A percentile compares a stretch with the other conserved stretches of the same genome.
phyloP scores from a whole-genome alignment of 2,888 invertebrate genomes.

The Callosobruchus maculatus region DNA sequence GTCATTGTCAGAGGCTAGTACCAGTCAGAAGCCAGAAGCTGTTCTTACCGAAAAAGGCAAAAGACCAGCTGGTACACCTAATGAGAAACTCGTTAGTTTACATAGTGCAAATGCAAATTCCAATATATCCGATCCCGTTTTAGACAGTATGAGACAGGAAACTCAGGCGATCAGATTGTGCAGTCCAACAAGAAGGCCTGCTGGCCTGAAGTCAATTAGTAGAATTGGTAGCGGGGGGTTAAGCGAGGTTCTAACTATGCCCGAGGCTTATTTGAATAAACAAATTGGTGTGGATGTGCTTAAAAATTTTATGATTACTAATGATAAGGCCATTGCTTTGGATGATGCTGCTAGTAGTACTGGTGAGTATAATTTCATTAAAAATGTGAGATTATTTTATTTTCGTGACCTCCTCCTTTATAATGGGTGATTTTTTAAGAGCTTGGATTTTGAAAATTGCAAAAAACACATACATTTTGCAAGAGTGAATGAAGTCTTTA shows the following conservation, averaged over 20 bases:
- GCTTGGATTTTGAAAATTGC: too few species aligned
- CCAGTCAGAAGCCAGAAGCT: background rate
- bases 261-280: conserved; percentile 43
- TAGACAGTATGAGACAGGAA: conserved; percentile 32
- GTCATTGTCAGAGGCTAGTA: background rate
- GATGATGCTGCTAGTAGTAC: conserved; percentile 16
- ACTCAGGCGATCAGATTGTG: conserved; percentile 22
- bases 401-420: too few species aligned
- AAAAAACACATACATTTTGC: too few species aligned
- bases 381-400: too few species aligned
- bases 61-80: background rate
- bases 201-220: conserved; percentile 6
- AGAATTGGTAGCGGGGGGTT: conserved; percentile 34
- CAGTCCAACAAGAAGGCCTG: conserved; percentile 22
- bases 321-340: background rate
- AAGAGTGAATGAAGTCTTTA: too few species aligned
- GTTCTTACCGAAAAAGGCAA: background rate
- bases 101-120: conserved; percentile 29
- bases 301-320: conserved; percentile 26
- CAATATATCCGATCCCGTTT: conserved; percentile 37
- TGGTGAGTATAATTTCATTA: background rate
- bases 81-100: conserved; percentile 25
- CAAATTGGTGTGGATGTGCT: conserved; percentile 39
- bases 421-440: too few species aligned
- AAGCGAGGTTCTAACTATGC: conserved; percentile 44